Evolutionary conservation across 2,113 vertebrate species (phyloP), one percentile per base, ranked within the genome.

Genomic region (Craseonycteris thonglongyai): DNA sequence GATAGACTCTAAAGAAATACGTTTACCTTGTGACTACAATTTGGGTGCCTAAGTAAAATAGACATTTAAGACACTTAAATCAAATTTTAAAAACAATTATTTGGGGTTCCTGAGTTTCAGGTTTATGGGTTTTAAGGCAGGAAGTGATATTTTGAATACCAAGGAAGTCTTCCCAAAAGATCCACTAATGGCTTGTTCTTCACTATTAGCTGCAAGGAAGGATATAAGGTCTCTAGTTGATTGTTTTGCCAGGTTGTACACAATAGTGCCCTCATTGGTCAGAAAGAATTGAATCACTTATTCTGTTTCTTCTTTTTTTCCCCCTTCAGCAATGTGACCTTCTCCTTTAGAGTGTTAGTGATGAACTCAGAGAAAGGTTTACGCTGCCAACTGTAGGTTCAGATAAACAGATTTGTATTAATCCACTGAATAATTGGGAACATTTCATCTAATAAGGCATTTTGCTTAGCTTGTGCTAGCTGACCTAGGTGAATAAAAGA

Each of bases 401-500:
- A 93, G 87, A 96, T 93, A 96, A 97, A 95, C 83, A 91, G 87
- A 96, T 97, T 97, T 97, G 84, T 94, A 96, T 97, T 95, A 96
- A 96, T 96, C 78, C 93, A 74, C 49, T 21, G 49, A 81, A 80
- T 90, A 94, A 97, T 68, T 82, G 61, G 75, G 88, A 87, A 79
- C 89, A 97, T 94, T 93, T 97, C 84, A 96, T 95, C 75, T 97
- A 96, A 96, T 96, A 96, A 97, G 71, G 61, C 49, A 42, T 75
- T 92, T 95, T 88, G 59, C 87, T 97, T 96, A 79, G 93, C 81
- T 95, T 87, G 65, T 85, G 80, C 75, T 66, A 91, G 26, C 83
- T 90, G 95, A 96, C 96, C 87, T 81, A 47, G 68, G 94, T 85
- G 89, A 96, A 93, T 85, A 81, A 93, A 93, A 95, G 33, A 87